phyloP scores from a whole-genome alignment of 2,113 vertebrate genomes.

The Megaceryle maxima region DNA sequence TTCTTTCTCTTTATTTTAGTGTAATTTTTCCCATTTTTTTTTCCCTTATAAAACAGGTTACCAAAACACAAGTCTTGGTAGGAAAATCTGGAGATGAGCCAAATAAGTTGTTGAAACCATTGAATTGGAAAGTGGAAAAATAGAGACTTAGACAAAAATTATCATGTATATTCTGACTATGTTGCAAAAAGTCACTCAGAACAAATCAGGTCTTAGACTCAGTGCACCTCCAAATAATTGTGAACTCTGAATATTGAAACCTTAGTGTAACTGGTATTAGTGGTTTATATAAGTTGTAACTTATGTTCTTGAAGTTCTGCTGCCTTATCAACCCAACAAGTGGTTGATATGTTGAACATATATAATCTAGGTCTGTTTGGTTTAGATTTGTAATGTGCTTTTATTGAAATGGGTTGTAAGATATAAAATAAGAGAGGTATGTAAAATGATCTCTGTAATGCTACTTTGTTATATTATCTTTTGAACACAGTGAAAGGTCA shows the following conservation, averaged over 20 bases:
- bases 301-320: neutral
- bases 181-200: neutral
- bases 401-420: conserved; percentile 20
- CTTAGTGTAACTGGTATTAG: neutral
- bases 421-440: conserved; percentile 9
- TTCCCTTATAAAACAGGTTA: neutral
- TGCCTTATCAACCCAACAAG: neutral
- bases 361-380: neutral
- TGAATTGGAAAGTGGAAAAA: neutral
- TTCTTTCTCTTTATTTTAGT: neutral
- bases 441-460: neutral
- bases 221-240: neutral
- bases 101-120: neutral
- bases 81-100: neutral
- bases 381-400: conserved; percentile 16
- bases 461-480: conserved; percentile 22
- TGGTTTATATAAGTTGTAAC: neutral
- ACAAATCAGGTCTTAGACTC: neutral
- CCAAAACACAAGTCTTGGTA: neutral
- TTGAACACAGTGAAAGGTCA: conserved; percentile 41
- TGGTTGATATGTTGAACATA: neutral
- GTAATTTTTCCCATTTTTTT: neutral
- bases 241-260: neutral
- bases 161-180: neutral
- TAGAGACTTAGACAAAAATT: neutral